Base-by-base conservation (phyloP, 2,797 vertebrate species). In the Vespertilio murinus region DNA sequence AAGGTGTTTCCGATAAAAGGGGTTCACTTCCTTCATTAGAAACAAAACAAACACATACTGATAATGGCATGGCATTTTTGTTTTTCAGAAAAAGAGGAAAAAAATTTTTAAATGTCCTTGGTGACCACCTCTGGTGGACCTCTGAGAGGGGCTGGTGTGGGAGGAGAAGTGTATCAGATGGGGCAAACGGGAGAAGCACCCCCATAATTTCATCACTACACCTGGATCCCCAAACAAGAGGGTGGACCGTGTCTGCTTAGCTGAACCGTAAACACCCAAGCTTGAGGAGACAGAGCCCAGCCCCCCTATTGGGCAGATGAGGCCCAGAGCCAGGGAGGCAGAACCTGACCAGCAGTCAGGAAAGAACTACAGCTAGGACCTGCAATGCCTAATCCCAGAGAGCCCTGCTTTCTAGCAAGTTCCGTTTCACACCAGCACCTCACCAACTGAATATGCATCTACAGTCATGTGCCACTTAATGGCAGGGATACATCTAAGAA, bases 1-100 rank as follows among this genome's bases (percentile, higher is more conserved):
- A 95, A 93, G 90, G 93, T 94, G 95, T 89, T 96, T 96, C 69
- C 81, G 96, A 95, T 94, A 93, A 95, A 87, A 12, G 18, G 56
- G 81, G 56, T 81, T 91, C 45, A 42, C 87, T 95, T 91, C 30
- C 75, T 80, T 94, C 69, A 85, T 86, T 90, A 96, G 80, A 61
- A 85, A 90, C 81, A 91, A 96, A 96, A 89, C 59, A 91, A 93
- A 85, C 67, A 80, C 92, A 88, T 91, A 95, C 70, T 93, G 83
- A 71, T 17, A 30, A 69, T 69, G 80, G 78, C 84, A 91, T 38
- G 40, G 45, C 4, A 0, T 94, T 94, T 96, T 42, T 42, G n/a
- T 42, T 42, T 85, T 82, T 2, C 25, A 0, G 35, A n/a, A 23
- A 79, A 87, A 54, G 40, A 75, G 38, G 67, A 88, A 90, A 91